These are phyloP conservation scores for Psylliodes chrysocephalus DNA, from an alignment of 2,888 invertebrate genomes.

Conservation along the genomic window DNA sequence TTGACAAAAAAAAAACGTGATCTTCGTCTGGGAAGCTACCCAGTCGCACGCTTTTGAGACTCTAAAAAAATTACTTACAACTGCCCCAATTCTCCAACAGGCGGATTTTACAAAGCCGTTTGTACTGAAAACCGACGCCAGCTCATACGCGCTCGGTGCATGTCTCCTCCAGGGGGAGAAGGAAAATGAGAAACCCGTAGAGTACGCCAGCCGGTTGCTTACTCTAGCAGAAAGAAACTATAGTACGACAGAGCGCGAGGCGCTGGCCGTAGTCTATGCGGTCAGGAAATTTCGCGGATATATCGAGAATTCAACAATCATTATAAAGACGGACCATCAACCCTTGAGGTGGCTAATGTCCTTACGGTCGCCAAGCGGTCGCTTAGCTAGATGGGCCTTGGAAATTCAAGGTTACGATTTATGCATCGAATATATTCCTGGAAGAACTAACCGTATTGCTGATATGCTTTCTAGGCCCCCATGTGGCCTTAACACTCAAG, in stretches of 20 bases:
- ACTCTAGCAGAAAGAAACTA: conserved; percentile 46
- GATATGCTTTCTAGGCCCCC: conserved; percentile 9
- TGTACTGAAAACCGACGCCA: conserved; percentile 47
- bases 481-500: background rate
- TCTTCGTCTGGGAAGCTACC: conserved; percentile 27
- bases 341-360: conserved; percentile 62
- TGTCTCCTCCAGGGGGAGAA: conserved; percentile 43
- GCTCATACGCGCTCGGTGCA: conserved; percentile 44
- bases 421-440: conserved; percentile 58
- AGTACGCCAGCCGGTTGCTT: too few species aligned
- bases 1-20: conserved; percentile 35
- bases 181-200: conserved; percentile 16
- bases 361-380: conserved; percentile 57
- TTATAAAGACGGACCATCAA: conserved; percentile 62
- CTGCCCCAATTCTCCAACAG: too few species aligned
- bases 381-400: conserved; percentile 63
- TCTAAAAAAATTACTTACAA: conserved; percentile 36
- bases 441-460: conserved; percentile 51
- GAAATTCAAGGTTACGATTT: conserved; percentile 58
- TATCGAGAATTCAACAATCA: conserved; percentile 48
- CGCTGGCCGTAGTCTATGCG: conserved; percentile 38
- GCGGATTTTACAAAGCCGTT: conserved; percentile 38
- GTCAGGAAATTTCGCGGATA: conserved; percentile 23
- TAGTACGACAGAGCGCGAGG: conserved; percentile 44
- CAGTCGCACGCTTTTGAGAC: conserved; percentile 36